A percentile compares a stretch with the other conserved stretches of the same genome.
phyloP scores from a whole-genome alignment of 2,113 vertebrate species.

The Euleptes europaea region DNA sequence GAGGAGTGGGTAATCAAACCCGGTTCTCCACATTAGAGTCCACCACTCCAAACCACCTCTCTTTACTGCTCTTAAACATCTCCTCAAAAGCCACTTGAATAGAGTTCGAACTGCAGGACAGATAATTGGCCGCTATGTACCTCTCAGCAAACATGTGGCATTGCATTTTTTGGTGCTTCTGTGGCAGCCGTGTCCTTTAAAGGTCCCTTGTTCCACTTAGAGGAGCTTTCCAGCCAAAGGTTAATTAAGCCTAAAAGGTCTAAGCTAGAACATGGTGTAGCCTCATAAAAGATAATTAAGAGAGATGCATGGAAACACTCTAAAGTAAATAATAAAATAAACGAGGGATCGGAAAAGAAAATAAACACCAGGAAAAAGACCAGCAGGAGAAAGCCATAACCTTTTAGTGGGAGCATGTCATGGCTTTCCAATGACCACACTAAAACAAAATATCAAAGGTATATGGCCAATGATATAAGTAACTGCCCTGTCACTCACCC shows the following conservation, averaged over 20 bases:
- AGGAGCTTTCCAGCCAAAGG: conserved; percentile 16
- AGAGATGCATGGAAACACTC: conserved; percentile 23
- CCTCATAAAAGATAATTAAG: conserved; percentile 28
- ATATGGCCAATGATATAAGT: neutral
- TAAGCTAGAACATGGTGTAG: neutral
- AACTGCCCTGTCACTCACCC: neutral
- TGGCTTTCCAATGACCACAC: neutral
- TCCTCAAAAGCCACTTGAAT: neutral
- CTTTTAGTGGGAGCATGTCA: too few species aligned
- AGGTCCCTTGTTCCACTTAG: neutral
- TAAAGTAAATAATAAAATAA: conserved; percentile 7
- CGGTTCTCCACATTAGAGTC: too few species aligned
- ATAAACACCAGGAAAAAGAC: neutral
- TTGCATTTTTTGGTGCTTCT: neutral
- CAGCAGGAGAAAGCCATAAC: neutral
- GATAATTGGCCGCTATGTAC: neutral
- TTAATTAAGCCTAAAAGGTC: conserved; percentile 27
- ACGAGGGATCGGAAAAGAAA: neutral
- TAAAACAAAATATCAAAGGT: neutral
- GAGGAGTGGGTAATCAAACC: too few species aligned
- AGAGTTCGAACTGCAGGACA: neutral
- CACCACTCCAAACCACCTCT: too few species aligned
- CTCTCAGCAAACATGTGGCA: neutral
- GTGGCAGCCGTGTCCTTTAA: neutral
- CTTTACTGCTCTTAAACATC: too few species aligned